Conservation (phyloP, 2,888 invertebrate genomes). For the Erynnis tages region DNA sequence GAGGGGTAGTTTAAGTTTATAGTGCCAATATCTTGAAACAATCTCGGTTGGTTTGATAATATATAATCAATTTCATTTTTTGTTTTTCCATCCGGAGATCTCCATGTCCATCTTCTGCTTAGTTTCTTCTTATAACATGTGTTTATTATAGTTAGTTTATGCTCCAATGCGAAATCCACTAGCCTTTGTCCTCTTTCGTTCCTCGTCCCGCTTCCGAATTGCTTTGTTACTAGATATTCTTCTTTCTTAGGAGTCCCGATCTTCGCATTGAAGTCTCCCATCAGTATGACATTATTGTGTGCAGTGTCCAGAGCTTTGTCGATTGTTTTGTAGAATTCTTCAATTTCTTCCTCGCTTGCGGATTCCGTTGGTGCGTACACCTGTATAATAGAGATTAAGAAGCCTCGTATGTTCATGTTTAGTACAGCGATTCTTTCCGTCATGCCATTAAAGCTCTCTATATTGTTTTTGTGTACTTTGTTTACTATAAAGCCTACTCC, state of each 20-base stretch:
- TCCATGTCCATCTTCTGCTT: slow-evolving; percentile 2
- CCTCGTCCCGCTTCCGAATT: slow-evolving; percentile 17
- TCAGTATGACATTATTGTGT: not conserved
- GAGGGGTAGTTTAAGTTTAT: slow-evolving; percentile 4
- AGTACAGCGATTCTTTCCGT: slow-evolving; percentile 36
- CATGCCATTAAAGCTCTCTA: slow-evolving; percentile 34
- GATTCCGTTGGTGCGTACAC: slow-evolving; percentile 33
- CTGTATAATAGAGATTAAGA: slow-evolving; percentile 31
- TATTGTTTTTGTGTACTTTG: slow-evolving; percentile 31
- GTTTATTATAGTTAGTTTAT: slow-evolving; percentile 12
- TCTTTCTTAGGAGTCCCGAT: slow-evolving; percentile 21
- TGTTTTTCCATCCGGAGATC: slow-evolving; percentile 3
- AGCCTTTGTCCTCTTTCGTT: slow-evolving; percentile 28
- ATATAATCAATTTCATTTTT: slow-evolving; percentile 30
- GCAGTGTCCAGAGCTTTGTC: not conserved
- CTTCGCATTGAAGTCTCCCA: slow-evolving; percentile 18
- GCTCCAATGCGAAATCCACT: slow-evolving; percentile 15
- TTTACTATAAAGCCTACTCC: slow-evolving; percentile 40
- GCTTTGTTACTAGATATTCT: slow-evolving; percentile 13
- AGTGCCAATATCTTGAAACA: not conserved
- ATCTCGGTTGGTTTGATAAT: slow-evolving; percentile 14
- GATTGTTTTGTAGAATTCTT: not conserved
- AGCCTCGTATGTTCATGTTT: slow-evolving; percentile 25
- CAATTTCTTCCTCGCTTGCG: slow-evolving; percentile 30
- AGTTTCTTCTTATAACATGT: slow-evolving; percentile 1